These are phyloP conservation scores for Pheosia gnoma DNA, from an alignment of 2,888 invertebrate genomes.

Conservation along the genomic window DNA sequence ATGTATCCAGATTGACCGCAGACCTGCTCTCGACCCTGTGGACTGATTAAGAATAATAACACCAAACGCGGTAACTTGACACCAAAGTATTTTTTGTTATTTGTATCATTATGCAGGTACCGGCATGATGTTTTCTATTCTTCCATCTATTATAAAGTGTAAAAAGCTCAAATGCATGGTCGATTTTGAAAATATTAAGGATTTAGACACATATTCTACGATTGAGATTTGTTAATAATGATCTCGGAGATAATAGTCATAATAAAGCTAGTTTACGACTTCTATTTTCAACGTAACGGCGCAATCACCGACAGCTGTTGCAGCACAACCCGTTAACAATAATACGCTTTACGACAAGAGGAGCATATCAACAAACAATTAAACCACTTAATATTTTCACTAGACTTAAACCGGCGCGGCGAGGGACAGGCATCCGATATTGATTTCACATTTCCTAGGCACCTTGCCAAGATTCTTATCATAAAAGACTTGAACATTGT, in stretches of 20 bases:
- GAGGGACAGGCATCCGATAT: conserved; percentile 11
- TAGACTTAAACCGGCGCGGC: background rate
- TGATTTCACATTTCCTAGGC: conserved; percentile 17
- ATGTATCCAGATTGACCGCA: conserved; percentile 18
- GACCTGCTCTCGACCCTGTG: conserved; percentile 13
- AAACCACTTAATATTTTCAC: conserved; percentile 18
- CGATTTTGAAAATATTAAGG: background rate
- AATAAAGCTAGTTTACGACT: conserved; percentile 1
- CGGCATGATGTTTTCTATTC: too few relatives aligned
- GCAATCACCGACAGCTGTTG: background rate
- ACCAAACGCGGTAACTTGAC: background rate
- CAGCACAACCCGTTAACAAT: background rate
- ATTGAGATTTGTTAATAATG: background rate
- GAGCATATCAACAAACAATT: conserved; percentile 6
- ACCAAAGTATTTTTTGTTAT: too few relatives aligned
- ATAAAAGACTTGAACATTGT: conserved; percentile 12
- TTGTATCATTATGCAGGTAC: too few relatives aligned
- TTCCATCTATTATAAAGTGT: too few relatives aligned
- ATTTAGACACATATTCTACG: background rate
- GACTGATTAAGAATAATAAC: conserved; percentile 11
- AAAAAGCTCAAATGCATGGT: too few relatives aligned
- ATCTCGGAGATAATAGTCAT: background rate
- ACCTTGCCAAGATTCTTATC: conserved; percentile 11
- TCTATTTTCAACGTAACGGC: background rate
- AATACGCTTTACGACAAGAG: background rate